These are phyloP conservation scores for Potamilus streckersoni DNA, from an alignment of 1,140 invertebrate genomes.

Conservation along the genomic window DNA sequence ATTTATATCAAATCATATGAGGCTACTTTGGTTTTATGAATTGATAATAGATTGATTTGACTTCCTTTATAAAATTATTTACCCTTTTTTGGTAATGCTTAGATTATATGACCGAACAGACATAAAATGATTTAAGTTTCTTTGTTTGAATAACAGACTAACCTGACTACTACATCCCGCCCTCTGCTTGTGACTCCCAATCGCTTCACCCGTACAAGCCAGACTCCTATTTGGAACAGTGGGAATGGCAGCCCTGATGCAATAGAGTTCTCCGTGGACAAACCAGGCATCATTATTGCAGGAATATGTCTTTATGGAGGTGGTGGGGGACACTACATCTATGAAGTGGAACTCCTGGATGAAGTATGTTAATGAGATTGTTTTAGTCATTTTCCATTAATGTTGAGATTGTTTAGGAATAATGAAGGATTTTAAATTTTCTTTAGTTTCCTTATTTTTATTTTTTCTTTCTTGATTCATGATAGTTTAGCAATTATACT, in stretches of 20 bases:
- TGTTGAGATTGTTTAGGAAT: too few species aligned
- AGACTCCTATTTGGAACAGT: slow-evolving; percentile 94
- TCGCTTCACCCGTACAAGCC: slow-evolving; percentile 89
- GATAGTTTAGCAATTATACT: too few species aligned
- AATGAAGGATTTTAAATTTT: too few species aligned
- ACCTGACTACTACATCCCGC: slow-evolving; percentile 52
- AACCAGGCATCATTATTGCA: slow-evolving; percentile 86
- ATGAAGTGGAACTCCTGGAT: slow-evolving; percentile 91
- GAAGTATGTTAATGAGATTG: slow-evolving; percentile 71
- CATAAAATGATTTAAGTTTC: too few species aligned
- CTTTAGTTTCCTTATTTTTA: too few species aligned
- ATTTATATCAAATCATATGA: too few species aligned
- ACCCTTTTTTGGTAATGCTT: too few species aligned
- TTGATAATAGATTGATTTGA: too few species aligned
- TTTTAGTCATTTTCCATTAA: neutral
- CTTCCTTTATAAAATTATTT: too few species aligned
- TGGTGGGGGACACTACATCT: slow-evolving; percentile 72
- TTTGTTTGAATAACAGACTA: slow-evolving; percentile 41
- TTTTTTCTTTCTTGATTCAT: too few species aligned
- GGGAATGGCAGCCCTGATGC: slow-evolving; percentile 97
- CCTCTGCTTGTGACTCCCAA: slow-evolving; percentile 85
- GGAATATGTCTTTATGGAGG: slow-evolving; percentile 93
- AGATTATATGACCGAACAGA: too few species aligned
- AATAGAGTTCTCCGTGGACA: slow-evolving; percentile 94
- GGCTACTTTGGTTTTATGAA: too few species aligned